Conservation (phyloP, 2,888 invertebrate species). For the Dendrolimus pini region DNA sequence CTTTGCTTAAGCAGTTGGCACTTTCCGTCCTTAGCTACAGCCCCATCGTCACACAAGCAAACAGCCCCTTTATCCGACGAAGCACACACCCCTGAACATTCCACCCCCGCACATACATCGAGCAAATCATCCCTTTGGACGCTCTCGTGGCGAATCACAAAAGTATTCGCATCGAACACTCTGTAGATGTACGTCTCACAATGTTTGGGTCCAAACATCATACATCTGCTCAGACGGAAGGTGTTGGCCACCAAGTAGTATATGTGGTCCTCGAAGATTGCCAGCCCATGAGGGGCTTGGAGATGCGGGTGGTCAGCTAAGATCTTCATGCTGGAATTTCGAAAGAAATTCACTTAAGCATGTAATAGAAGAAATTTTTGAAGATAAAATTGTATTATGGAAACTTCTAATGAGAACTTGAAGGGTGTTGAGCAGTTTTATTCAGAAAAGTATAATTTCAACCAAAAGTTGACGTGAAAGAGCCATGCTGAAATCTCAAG, state of each 20-base stretch:
- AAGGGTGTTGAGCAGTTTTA: too few relatives aligned
- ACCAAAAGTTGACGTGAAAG: too few relatives aligned
- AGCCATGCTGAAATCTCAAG: too few relatives aligned
- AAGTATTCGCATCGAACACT: constrained; percentile 38
- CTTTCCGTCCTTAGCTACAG: constrained; percentile 21
- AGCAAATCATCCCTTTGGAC: constrained; percentile 38
- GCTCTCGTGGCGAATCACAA: constrained; percentile 43
- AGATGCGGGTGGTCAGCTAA: constrained; percentile 57
- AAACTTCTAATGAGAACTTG: too few relatives aligned
- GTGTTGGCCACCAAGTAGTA: constrained; percentile 80
- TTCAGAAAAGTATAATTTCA: too few relatives aligned
- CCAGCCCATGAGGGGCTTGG: constrained; percentile 79
- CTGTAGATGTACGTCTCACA: constrained; percentile 69
- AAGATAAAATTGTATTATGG: too few relatives aligned
- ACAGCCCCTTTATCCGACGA: constrained; percentile 45
- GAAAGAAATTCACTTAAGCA: not conserved
- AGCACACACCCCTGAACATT: constrained; percentile 79
- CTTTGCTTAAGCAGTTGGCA: constrained; percentile 26
- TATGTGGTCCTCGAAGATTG: constrained; percentile 84
- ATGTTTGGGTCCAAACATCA: constrained; percentile 63
- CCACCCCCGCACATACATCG: constrained; percentile 62
- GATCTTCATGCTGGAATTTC: constrained; percentile 46
- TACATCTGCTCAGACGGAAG: constrained; percentile 76
- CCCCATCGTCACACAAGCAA: constrained; percentile 76
- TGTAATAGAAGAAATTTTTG: too few relatives aligned